Evolutionary conservation across 2,797 vertebrate species (phyloP).

Genomic region (Pipistrellus pipistrellus): DNA sequence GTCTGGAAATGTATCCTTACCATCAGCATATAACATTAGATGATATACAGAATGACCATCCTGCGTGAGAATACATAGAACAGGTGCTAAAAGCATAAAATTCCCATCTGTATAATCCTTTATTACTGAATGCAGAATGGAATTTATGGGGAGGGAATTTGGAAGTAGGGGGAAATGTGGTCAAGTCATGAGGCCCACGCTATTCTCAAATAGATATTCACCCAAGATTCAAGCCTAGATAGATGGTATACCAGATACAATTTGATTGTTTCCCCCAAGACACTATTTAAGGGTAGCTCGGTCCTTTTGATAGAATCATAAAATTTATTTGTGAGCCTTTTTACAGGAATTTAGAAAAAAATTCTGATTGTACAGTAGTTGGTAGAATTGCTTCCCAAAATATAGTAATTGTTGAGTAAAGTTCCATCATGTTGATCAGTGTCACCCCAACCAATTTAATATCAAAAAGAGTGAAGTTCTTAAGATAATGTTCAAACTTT

Average conservation of each 20-base stretch:
- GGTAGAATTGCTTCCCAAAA: slow-evolving; percentile 1
- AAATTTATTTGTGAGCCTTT: slow-evolving; percentile 25
- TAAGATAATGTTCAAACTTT: neutral
- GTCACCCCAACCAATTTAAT: too few species aligned
- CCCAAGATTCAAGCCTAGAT: neutral
- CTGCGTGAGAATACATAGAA: neutral
- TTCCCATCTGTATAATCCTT: neutral
- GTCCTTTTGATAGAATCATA: neutral
- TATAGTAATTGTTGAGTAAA: neutral
- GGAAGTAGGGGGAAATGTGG: neutral
- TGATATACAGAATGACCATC: neutral
- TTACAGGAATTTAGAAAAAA: slow-evolving; percentile 2
- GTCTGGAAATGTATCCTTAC: neutral
- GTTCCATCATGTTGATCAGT: too few species aligned
- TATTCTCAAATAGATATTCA: neutral
- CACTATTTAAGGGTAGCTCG: neutral
- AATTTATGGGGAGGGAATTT: slow-evolving; percentile 25
- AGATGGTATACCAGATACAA: neutral
- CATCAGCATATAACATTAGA: neutral
- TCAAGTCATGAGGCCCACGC: neutral
- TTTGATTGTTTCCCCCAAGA: neutral
- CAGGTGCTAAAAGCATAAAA: slow-evolving; percentile 2
- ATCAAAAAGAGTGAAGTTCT: neutral
- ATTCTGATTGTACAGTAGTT: neutral
- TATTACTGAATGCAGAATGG: slow-evolving; percentile 9